Evolutionary conservation across 2,113 vertebrate genomes (phyloP).

Genomic region (zebrafish (Danio rerio)): GRCz12tu NC_133188.1:37005001-37005500

Average conservation of each 20-base stretch:
- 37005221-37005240: not conserved
- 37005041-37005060: not conserved
- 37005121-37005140: not conserved
- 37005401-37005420: not conserved
- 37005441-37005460: not conserved
- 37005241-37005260: not conserved
- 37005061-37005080: not conserved
- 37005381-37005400: not conserved
- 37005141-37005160: constrained; percentile 7
- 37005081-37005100: not conserved
- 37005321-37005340: constrained; percentile 36
- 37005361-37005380: constrained; percentile 35
- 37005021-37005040: not conserved
- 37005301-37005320: constrained; percentile 39
- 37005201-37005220: not conserved
- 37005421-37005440: not conserved
- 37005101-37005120: not conserved
- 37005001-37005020: constrained; percentile 26
- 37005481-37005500: not conserved
- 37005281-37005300: constrained; percentile 32
- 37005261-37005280: constrained; percentile 32
- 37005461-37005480: not conserved
- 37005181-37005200: not conserved
- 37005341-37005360: constrained; percentile 25
- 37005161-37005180: not conserved